phyloP scores from a whole-genome alignment of 35 echinoderm and acorn worm genomes.

The Lytechinus variegatus region DNA sequence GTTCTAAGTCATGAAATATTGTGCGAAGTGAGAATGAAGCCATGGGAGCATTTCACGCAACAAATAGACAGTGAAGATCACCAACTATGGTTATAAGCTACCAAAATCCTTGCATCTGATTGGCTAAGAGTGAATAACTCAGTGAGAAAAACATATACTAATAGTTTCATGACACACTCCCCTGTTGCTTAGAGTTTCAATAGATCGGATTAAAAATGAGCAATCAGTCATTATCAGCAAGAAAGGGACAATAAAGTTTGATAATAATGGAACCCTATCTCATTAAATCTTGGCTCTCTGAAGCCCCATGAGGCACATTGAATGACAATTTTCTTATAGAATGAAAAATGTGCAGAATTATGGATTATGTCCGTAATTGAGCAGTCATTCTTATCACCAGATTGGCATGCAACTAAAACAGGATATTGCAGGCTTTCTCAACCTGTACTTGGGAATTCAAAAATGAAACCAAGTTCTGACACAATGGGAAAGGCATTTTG shows the following conservation, averaged over 20 bases:
- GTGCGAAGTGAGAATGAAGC: not conserved
- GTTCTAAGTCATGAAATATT: not conserved
- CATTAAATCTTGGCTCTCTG: not conserved
- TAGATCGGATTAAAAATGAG: not conserved
- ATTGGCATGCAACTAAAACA: too few species aligned
- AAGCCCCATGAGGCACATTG: not conserved
- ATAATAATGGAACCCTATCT: not conserved
- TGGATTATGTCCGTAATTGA: not conserved
- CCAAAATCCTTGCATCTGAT: too few species aligned
- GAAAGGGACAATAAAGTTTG: not conserved
- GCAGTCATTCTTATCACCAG: not conserved
- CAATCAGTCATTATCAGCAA: not conserved
- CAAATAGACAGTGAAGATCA: too few species aligned
- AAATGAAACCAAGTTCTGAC: too few species aligned
- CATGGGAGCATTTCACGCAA: not conserved
- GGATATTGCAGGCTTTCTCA: too few species aligned
- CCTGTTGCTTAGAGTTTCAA: not conserved
- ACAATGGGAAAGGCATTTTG: too few species aligned
- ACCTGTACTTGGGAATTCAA: too few species aligned
- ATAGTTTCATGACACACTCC: too few species aligned
- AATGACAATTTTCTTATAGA: not conserved
- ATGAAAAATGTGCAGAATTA: not conserved
- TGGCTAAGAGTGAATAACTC: too few species aligned
- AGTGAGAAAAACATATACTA: too few species aligned
- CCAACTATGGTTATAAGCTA: too few species aligned